Evolutionary conservation across 1,140 invertebrate species (phyloP).

Genomic region (Metopolophium dirhodum): DNA sequence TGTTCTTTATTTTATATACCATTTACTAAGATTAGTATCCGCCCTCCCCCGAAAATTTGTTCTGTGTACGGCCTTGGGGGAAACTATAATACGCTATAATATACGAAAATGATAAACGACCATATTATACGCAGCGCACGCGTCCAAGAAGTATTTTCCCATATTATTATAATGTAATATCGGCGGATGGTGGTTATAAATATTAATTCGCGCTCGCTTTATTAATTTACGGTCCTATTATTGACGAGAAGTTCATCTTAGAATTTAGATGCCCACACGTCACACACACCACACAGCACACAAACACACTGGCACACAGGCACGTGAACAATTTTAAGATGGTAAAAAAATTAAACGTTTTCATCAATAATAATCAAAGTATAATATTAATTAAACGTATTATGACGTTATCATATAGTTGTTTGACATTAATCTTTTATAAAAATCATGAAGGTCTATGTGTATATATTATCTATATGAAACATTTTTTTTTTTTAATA

Average conservation of each 20-base stretch:
- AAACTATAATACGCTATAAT: background rate
- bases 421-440: background rate
- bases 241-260: background rate
- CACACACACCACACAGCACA: too few species aligned
- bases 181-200: background rate
- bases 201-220: background rate
- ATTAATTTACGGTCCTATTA: background rate
- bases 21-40: too few species aligned
- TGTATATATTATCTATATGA: background rate
- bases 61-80: too few species aligned
- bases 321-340: too few species aligned
- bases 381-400: background rate
- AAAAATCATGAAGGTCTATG: too few species aligned
- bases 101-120: background rate
- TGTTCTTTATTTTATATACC: too few species aligned
- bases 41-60: too few species aligned
- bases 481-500: background rate
- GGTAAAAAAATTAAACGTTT: background rate
- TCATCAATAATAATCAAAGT: background rate
- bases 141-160: background rate
- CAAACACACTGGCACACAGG: too few species aligned
- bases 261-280: too few species aligned
- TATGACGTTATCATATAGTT: background rate
- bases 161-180: background rate
- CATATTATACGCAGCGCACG: background rate